phyloP scores from a whole-genome alignment of 2,113 vertebrate genomes.

The Gobio gobio region DNA sequence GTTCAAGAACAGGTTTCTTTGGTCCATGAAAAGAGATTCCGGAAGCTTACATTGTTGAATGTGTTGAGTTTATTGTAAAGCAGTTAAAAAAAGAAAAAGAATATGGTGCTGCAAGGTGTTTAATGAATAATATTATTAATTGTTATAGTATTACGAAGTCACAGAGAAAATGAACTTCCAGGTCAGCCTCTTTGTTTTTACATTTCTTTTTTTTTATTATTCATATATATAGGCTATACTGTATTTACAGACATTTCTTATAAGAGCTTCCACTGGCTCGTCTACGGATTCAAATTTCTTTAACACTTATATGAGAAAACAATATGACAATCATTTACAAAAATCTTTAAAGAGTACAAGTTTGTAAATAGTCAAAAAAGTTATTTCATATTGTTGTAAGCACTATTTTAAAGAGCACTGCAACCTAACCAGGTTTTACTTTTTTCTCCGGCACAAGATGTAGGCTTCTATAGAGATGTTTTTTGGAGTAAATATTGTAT shows the following conservation, averaged over 20 bases:
- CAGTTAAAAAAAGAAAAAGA: slow-evolving; percentile 48
- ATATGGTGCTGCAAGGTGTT: slow-evolving; percentile 58
- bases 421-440: slow-evolving; percentile 53
- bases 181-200: slow-evolving; percentile 44
- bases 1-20: slow-evolving; percentile 6
- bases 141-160: slow-evolving; percentile 22
- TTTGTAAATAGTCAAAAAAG: slow-evolving; percentile 48
- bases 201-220: neutral
- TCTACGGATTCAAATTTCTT: slow-evolving; percentile 10
- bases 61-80: slow-evolving; percentile 58
- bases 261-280: neutral
- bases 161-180: slow-evolving; percentile 57
- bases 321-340: slow-evolving; percentile 32
- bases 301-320: slow-evolving; percentile 31
- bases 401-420: slow-evolving; percentile 64
- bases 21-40: slow-evolving; percentile 22
- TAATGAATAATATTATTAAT: slow-evolving; percentile 30
- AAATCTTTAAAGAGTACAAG: slow-evolving; percentile 35
- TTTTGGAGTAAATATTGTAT: slow-evolving; percentile 60
- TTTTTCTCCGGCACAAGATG: slow-evolving; percentile 62
- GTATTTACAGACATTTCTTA: slow-evolving; percentile 18
- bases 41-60: slow-evolving; percentile 60
- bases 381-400: slow-evolving; percentile 62
- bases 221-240: neutral
- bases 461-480: slow-evolving; percentile 61